Base-by-base conservation (phyloP, 2,888 invertebrate genomes). In the Melinopterus prodromus region DNA sequence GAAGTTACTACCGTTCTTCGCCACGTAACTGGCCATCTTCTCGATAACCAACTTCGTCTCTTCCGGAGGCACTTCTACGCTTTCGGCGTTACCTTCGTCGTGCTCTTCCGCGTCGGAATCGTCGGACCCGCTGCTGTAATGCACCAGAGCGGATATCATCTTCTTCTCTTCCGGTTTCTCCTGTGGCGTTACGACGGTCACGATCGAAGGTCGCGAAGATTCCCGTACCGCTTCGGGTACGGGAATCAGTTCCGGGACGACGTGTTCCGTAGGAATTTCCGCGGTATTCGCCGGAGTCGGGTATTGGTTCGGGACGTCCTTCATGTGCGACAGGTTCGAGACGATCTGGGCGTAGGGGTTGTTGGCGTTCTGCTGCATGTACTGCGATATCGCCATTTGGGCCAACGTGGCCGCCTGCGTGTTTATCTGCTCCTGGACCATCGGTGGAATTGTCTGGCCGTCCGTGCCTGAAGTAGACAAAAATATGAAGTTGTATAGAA, bases 21-120 rank as follows among this genome's bases (percentile, higher is more conserved):
- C 96, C 0, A 99, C 99, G 89, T 99, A 99, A 82, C 95, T 94
- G 0, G 99, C 99, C 94, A 99, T 98, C 89, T 98, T 98, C 89
- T 98, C 98, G 80, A 99, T 96, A 7, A 99, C 96, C 16, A 95
- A 92, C 86, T 95, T 94, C 0, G 96, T 91, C 84, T 97, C 97
- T 5, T 95, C 94, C 0, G 97, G 95, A 0, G 98, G 98, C 1
- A 92, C 89, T 36, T 83, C 81, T 16, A 83, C 83, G 37, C 84
- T 82, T 7, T 77, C 80, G 82, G 84, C 84, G 3, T 84, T 82
- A 6, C 83, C 82, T n/a, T 82, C 82, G 14, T 85, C 84, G 4
- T 71, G 2, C 36, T 15, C 26, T 16, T 72, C 72, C 12, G 1
- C 53, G 3, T 53, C 53, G 53, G 53, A 53, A 36, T 87, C 87